These are phyloP conservation scores for Diuraphis noxia DNA, from an alignment of 1,140 invertebrate genomes.

Conservation along the genomic window DNA sequence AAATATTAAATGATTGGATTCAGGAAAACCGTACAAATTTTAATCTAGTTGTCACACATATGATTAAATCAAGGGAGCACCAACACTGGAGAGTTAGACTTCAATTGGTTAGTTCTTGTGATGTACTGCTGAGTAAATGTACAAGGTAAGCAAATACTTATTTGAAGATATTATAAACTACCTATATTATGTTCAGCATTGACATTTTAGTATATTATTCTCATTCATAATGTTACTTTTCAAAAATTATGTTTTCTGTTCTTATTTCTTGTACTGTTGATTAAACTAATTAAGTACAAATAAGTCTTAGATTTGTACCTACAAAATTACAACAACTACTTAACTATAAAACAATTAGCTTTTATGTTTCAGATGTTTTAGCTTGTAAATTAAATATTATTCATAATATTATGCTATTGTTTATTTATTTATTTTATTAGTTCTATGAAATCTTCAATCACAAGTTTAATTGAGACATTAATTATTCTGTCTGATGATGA, in stretches of 20 bases:
- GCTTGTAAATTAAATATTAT: neutral
- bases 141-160: slow-evolving; percentile 26
- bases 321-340: too few species aligned
- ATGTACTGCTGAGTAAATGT: slow-evolving; percentile 37
- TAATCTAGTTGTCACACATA: neutral
- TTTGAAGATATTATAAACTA: neutral
- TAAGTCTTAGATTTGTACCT: neutral
- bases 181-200: neutral
- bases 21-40: slow-evolving; percentile 27
- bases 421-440: slow-evolving; percentile 26
- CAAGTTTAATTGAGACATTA: slow-evolving; percentile 55
- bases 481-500: slow-evolving; percentile 56
- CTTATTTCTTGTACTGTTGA: neutral
- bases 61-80: slow-evolving; percentile 45
- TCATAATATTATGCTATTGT: neutral
- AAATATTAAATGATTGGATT: slow-evolving; percentile 47
- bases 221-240: neutral
- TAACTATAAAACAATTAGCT: neutral
- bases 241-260: neutral
- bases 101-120: slow-evolving; percentile 42
- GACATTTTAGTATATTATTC: neutral
- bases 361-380: neutral
- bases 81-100: slow-evolving; percentile 52
- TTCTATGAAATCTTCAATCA: slow-evolving; percentile 54
- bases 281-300: neutral